Evolutionary conservation across 2,888 invertebrate genomes (phyloP), one percentile per base, ranked within the genome.

Genomic region (Dicycla oo): DNA sequence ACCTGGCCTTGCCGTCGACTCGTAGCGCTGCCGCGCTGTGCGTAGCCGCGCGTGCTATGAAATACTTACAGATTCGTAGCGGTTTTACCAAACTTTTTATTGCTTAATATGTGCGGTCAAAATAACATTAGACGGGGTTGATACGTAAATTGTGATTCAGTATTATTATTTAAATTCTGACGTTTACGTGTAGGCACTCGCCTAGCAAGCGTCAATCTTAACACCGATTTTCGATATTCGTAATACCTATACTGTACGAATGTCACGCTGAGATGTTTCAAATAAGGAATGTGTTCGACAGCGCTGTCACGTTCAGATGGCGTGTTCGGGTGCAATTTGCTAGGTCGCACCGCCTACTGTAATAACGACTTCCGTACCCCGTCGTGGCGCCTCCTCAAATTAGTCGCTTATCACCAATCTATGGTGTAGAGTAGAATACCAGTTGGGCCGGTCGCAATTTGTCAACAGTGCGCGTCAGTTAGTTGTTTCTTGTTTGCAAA

Each of bases 331-430:
- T 90, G 94, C 95, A 95, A 95, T 95, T 95, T 95, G 91, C 92
- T 92, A 88, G 89, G 91, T 94, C 93, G 94, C 94, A 91, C 95
- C 95, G 95, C 95, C 95, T 94, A 93, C 95, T 94, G 94, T 95
- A 95, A 95, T 95, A 95, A 95, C 95, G 95, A 95, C 95, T 95
- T 95, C 95, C 95, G 95, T 94, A 94, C 95, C 94, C 93, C 92
- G 94, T 92, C 94, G 94, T 94, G 95, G 95, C 94, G 95, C 95
- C 95, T 95, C 94, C 95, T 94, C 93, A 94, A 95, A 95, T 95
- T 95, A 95, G 95, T 95, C 95, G 95, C 95, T 95, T 95, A 95
- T 95, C 95, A 95, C 95, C 93, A 94, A 95, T 95, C 95, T 95
- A 93, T 90, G 92, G 93, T 92, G 94, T 93, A 88, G 93, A 93